Evolutionary conservation across 2,888 invertebrate genomes (phyloP), one percentile per base, ranked within the genome.

Genomic region (Dorcus parallelipipedus): DNA sequence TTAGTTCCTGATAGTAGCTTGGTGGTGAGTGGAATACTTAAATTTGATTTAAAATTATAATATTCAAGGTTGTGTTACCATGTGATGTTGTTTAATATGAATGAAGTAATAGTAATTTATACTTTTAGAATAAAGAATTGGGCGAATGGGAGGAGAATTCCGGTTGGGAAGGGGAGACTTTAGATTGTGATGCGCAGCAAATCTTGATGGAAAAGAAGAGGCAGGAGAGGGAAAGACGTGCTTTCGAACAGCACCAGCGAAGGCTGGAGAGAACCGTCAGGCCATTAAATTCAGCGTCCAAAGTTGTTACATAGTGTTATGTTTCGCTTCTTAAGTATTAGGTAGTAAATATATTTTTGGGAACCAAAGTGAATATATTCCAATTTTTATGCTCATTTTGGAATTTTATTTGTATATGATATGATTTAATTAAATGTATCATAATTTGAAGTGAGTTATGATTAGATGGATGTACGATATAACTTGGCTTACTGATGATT

Each of bases 101-200:
- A 33, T 33, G 26, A 33, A 33, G 26, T 4, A 1, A 26, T 26
- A 5, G 26, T 26, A 26, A 7, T 7, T 33, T 33, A 1, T 33
- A 33, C 4, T 61, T 66, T 63, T 50, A 72, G 65, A 67, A 69
- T 17, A 69, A 71, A 49, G 76, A 78, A 64, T 65, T 78, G 49
- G 71, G 70, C 48, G 76, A 78, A 65, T 78, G 78, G 78, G 76
- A 76, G 57, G 78, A 78, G 55, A 71, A 65, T 56, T 66, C 69
- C 8, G 76, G 75, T 6, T 78, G 77, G 76, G 78, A 76, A 56
- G 74, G 73, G 38, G 71, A 76, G 47, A 68, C 70, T 6, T 56
- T 74, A 41, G 76, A 74, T 48, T 67, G 69, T 62, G 76, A 76
- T 53, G 71, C 76, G 5, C 71, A 72, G 59, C 67, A 71, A 57